Percentiles rank a stretch among this genome's conserved stretches.
Evolutionary conservation across 2,888 invertebrate species (phyloP).

Genomic region (Microplitis manilae): DNA sequence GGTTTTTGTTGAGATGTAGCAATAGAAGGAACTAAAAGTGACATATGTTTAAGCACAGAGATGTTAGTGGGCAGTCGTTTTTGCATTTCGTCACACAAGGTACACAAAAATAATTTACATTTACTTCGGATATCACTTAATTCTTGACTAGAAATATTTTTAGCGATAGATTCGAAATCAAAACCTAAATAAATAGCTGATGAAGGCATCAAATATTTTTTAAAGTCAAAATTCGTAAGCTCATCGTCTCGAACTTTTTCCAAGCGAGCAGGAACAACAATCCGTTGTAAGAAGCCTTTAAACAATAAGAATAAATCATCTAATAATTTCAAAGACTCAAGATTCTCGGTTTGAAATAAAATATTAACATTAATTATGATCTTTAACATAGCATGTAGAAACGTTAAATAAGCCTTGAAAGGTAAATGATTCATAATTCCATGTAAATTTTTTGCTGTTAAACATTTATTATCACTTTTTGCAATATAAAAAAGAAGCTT

Average conservation of each 20-base stretch:
- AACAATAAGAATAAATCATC: conserved; percentile 52
- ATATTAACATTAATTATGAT: conserved; percentile 44
- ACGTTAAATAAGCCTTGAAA: conserved; percentile 53
- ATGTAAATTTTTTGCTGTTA: conserved; percentile 54
- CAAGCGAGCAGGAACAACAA: conserved; percentile 51
- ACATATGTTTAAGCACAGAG: conserved; percentile 46
- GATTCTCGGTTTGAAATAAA: conserved; percentile 51
- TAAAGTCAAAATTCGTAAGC: conserved; percentile 53
- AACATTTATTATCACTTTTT: conserved; percentile 51
- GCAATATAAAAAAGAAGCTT: conserved; percentile 48
- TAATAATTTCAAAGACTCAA: conserved; percentile 50
- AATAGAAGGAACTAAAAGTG: conserved; percentile 43
- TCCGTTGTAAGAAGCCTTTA: conserved; percentile 18
- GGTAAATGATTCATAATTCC: conserved; percentile 48
- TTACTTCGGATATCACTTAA: conserved; percentile 44
- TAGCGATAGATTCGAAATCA: conserved; percentile 46
- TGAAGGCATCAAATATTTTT: conserved; percentile 55
- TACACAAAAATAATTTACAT: conserved; percentile 51
- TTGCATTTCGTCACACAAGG: conserved; percentile 50
- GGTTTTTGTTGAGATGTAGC: conserved; percentile 50
- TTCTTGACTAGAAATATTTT: conserved; percentile 31
- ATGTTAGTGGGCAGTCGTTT: conserved; percentile 54
- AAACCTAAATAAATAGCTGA: conserved; percentile 54
- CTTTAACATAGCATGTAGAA: conserved; percentile 53
- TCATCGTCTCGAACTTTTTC: conserved; percentile 52